Conservation (phyloP, 2,113 vertebrate genomes). For the Eclectus roratus region DNA sequence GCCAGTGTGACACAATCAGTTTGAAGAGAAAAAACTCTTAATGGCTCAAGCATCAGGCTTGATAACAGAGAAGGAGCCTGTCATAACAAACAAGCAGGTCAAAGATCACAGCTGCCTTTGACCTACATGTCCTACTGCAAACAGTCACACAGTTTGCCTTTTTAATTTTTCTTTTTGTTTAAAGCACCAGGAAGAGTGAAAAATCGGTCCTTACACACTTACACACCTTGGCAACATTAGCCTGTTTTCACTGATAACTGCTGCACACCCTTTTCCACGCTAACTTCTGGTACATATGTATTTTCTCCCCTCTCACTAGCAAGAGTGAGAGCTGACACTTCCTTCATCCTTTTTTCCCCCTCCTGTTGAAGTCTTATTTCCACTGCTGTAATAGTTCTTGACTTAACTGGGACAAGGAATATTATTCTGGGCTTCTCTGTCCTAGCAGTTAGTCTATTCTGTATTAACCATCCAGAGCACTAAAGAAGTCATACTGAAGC, state of each 20-base stretch:
- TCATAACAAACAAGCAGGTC: background rate
- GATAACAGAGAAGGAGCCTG: background rate
- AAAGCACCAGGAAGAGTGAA: background rate
- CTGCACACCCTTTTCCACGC: background rate
- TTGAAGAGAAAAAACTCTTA: background rate
- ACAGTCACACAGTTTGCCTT: background rate
- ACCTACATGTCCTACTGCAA: background rate
- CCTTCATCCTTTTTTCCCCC: background rate
- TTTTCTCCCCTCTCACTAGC: background rate
- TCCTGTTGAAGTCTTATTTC: conserved; percentile 38
- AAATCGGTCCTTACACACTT: background rate
- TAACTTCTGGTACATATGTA: background rate
- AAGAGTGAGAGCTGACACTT: conserved; percentile 30
- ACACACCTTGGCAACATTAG: background rate
- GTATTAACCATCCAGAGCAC: conserved; percentile 18
- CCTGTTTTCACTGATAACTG: background rate
- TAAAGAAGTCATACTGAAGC: conserved; percentile 2
- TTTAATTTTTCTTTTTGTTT: background rate
- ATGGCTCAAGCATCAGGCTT: background rate
- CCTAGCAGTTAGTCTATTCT: conserved; percentile 32
- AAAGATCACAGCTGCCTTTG: background rate
- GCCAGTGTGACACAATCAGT: fast-evolving
- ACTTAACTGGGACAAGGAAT: conserved; percentile 69
- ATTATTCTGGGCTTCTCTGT: conserved; percentile 56
- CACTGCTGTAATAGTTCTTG: conserved; percentile 58